Base-by-base conservation (phyloP, 2,113 vertebrate genomes). In the Oplegnathus fasciatus region DNA sequence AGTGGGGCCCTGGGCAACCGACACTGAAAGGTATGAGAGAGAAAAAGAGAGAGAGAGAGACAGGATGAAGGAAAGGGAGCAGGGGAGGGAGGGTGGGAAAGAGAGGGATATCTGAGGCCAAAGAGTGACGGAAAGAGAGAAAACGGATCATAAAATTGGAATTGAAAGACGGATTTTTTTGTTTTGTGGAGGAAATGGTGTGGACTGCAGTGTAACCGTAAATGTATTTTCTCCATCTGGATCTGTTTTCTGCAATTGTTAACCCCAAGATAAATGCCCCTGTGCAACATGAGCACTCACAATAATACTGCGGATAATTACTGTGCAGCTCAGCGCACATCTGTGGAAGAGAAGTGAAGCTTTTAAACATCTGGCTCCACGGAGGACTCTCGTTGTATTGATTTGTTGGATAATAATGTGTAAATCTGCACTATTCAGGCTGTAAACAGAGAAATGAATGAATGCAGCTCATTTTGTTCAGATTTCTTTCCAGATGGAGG, bases 201-300 rank as follows among this genome's bases (percentile, higher is more conserved):
- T 32, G 26, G 61, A 40, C 15, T 65, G 26, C 11, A 46, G 30
- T 37, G 20, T 61, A 61, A 37, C 28, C 40, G 9, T 30, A 30
- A n/a, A n/a, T 11, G 13, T 10, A n/a, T 75, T 60, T n/a, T 30
- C 14, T 70, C 64, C 32, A 6, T 64, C 72, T 14, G 6, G 58
- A 44, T 71, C 76, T 46, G 40, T 48, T 48, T 76, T 65, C 58
- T 37, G 65, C 84, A 44, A 71, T 34, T 66, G 40, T 48, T 1
- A 37, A 14, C 44, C 52, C 14, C 71, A n/a, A 70, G 54, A 71
- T 6, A 60, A 69, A 50, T 6, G 15, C 20, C 26, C 1, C 42
- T 6, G 34, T 11, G 50, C 60, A 28, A 40, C 5, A 24, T 18
- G 11, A 61, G 42, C 57, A 28, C 42, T 57, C 37, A 9, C 70